Conservation (phyloP, 2,797 vertebrate species). For the Chaetophractus vellerosus region DNA sequence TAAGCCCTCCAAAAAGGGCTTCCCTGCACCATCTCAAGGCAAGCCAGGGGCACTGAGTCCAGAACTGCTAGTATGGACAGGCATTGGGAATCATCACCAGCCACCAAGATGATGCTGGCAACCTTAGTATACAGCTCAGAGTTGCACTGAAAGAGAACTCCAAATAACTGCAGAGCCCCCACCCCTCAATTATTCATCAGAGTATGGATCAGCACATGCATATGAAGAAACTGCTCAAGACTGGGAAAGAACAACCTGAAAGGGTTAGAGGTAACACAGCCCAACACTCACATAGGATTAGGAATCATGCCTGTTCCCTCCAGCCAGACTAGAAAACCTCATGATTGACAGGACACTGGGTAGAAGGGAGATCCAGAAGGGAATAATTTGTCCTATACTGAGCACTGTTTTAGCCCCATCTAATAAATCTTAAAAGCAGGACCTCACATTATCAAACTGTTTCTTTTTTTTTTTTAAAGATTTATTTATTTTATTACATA, state of each 20-base stretch:
- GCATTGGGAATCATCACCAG: background rate
- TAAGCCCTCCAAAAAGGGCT: background rate
- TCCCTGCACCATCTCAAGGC: background rate
- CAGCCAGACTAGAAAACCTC: background rate
- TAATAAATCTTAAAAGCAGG: slow-evolving; percentile 42
- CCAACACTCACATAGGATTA: background rate
- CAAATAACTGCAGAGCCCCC: background rate
- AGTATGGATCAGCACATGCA: background rate
- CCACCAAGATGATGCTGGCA: background rate
- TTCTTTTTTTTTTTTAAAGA: no score
- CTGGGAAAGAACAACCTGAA: background rate
- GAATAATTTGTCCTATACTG: background rate
- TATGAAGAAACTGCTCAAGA: background rate
- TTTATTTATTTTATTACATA: no score
- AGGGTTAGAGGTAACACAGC: background rate
- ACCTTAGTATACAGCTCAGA: background rate
- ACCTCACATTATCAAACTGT: background rate
- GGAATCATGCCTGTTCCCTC: background rate
- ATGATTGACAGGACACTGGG: background rate
- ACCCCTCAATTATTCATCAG: background rate
- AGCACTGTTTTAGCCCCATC: background rate
- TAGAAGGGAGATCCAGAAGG: background rate
- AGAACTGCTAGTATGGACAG: background rate
- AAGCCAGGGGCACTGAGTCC: background rate
- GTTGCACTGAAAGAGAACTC: background rate